Base-by-base conservation (phyloP, 2,888 invertebrate genomes). In the Cosmopolites sordidus region DNA sequence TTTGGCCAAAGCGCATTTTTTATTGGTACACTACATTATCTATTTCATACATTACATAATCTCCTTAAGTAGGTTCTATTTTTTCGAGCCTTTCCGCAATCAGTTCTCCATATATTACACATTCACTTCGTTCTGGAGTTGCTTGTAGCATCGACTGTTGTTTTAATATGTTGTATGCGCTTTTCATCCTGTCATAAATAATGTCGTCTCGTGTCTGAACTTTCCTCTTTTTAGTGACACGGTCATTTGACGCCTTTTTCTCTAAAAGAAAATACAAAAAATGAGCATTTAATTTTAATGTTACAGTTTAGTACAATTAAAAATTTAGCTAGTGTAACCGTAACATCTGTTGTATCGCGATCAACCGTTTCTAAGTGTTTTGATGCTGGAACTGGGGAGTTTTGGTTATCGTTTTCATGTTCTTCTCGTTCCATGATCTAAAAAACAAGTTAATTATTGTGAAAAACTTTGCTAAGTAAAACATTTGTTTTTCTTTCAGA, bases 41-140 rank as follows among this genome's bases (percentile, higher is more conserved):
- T 5, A 27, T 27, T 27, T 27, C 9, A 9, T 27, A 9, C 27
- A 27, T 27, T 27, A 27, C 27, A 27, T 27, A 27, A 27, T 27
- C 27, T 27, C 27, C 9, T 27, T 27, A 5, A 27, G 5, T 27
- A 5, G 27, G 9, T 27, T 27, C 27, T 9, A 27, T 27, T 27
- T 27, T 5, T 27, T 27, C 27, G 9, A 27, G 27, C 27, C 27
- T 41, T 41, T 17, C 17, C n/a, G 16, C 41, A 41, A 41, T 17
- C 16, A 41, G n/a, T 41, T 41, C 41, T 41, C 41, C 41, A 41
- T 41, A 41, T 41, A 41, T 41, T 41, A 17, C 41, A 41, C 27
- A 6, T 4, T 41, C 41, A 41, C 41, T 41, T 41, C 17, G 41
- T 17, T 41, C 41, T 3, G 9, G 12, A 17, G 41, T 3, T 17